Evolutionary conservation across 2,888 invertebrate species (phyloP).

Genomic region (Mimumesa dahlbomi): DNA sequence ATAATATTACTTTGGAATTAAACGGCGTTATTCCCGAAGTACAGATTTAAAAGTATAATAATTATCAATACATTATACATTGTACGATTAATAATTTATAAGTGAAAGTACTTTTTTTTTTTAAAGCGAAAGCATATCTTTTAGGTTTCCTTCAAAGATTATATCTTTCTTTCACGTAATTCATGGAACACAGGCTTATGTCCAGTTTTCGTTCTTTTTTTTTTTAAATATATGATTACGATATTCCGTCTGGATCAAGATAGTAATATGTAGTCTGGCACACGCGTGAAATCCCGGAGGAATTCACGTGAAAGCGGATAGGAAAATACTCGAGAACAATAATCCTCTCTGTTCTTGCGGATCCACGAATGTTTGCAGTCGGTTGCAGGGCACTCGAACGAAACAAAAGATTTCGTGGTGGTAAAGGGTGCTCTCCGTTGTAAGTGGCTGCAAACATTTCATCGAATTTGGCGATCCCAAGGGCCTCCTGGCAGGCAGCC

Average conservation of each 20-base stretch:
- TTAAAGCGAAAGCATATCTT: not conserved
- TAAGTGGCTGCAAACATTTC: conserved; percentile 54
- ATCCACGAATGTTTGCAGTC: conserved; percentile 50
- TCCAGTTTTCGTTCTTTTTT: too few relatives aligned
- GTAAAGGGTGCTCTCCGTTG: conserved; percentile 23
- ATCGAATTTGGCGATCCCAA: conserved; percentile 40
- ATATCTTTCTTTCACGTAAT: not conserved
- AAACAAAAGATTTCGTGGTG: conserved; percentile 30
- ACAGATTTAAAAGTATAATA: too few relatives aligned
- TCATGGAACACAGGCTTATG: too few relatives aligned
- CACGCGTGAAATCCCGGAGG: conserved; percentile 7
- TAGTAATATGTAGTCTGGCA: not conserved
- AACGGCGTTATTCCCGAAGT: too few relatives aligned
- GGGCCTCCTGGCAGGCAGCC: conserved; percentile 39
- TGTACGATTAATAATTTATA: conserved; percentile 22
- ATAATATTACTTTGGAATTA: too few relatives aligned
- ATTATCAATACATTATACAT: too few relatives aligned
- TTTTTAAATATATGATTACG: too few relatives aligned
- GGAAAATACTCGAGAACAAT: conserved; percentile 31
- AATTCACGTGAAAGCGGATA: conserved; percentile 4
- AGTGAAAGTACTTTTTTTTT: conserved; percentile 2
- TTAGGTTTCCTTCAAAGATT: not conserved
- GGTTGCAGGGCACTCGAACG: conserved; percentile 25
- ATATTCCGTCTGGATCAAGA: not conserved
- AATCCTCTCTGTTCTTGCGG: conserved; percentile 19